Percentiles rank a stretch among this genome's conserved stretches.
These are phyloP conservation scores for Microcaecilia unicolor DNA, from an alignment of 2,797 vertebrate genomes.

Conservation along the genomic window DNA sequence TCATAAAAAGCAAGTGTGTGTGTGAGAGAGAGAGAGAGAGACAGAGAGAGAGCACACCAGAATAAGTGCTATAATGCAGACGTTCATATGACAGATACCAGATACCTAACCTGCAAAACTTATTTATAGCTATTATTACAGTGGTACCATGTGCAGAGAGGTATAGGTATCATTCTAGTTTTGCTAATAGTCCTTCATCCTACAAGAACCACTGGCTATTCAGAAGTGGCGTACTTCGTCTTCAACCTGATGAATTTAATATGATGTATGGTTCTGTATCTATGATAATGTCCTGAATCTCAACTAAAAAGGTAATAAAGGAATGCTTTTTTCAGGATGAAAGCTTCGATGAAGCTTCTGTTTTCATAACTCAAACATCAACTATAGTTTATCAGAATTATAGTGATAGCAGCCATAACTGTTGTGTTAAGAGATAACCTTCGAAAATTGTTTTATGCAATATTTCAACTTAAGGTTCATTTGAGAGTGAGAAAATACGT, in stretches of 20 bases:
- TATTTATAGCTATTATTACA: conserved; percentile 13
- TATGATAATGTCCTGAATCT: conserved; percentile 33
- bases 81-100: conserved; percentile 22
- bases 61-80: conserved; percentile 4
- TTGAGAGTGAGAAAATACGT: conserved; percentile 32
- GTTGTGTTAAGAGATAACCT: conserved; percentile 26
- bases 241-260: conserved; percentile 36
- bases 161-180: conserved; percentile 23
- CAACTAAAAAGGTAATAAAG: conserved; percentile 38
- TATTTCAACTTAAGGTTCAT: conserved; percentile 16
- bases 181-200: conserved; percentile 35
- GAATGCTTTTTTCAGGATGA: conserved; percentile 27
- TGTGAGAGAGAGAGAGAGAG: too few relatives aligned
- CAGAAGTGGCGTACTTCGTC: conserved; percentile 30
- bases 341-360: conserved; percentile 33
- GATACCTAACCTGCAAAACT: conserved; percentile 11
- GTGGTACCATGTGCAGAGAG: conserved; percentile 27
- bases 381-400: conserved; percentile 32
- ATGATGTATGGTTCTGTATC: conserved; percentile 41
- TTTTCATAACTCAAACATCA: conserved; percentile 38
- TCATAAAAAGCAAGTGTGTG: conserved; percentile 1
- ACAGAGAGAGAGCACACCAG: conserved; percentile 8
- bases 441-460: conserved; percentile 27
- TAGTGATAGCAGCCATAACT: conserved; percentile 33
- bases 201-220: conserved; percentile 33